A percentile compares a stretch with the other conserved stretches of the same genome.
These are phyloP conservation scores for Hippocampus mohnikei DNA, from an alignment of 2,113 vertebrate species.

Conservation along the genomic window DNA sequence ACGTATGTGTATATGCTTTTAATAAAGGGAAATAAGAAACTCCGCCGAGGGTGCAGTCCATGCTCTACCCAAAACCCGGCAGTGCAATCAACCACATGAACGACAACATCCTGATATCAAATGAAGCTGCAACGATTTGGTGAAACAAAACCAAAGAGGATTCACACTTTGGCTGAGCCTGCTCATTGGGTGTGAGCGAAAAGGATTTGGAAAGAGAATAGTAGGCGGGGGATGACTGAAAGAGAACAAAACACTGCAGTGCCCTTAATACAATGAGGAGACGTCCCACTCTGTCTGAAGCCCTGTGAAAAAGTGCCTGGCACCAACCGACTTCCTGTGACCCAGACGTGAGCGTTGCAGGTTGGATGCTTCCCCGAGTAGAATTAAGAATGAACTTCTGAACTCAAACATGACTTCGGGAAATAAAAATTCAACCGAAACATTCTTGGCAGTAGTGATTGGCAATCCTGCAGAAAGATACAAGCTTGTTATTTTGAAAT, in stretches of 20 bases:
- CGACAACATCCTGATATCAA: conserved; percentile 33
- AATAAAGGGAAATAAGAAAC: not conserved
- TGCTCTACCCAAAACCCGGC: not conserved
- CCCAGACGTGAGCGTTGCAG: not conserved
- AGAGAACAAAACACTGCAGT: conserved; percentile 11
- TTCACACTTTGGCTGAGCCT: conserved; percentile 14
- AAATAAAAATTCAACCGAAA: not conserved
- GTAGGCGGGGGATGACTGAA: conserved; percentile 6
- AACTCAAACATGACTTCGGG: not conserved
- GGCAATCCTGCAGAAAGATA: not conserved
- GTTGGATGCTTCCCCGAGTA: not conserved
- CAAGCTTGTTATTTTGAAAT: not conserved
- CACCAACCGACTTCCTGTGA: conserved; percentile 12
- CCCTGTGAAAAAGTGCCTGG: conserved; percentile 30
- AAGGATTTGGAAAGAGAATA: conserved; percentile 6
- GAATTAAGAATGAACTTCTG: not conserved
- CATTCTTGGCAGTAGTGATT: not conserved
- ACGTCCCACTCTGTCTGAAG: conserved; percentile 22
- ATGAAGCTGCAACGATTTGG: conserved; percentile 28
- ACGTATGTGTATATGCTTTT: not conserved
- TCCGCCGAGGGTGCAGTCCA: not conserved
- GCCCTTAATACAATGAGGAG: conserved; percentile 8
- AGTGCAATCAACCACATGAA: conserved; percentile 21
- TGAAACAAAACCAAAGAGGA: conserved; percentile 15
- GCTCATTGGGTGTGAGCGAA: conserved; percentile 15